Evolutionary conservation across 2,888 invertebrate genomes (phyloP).

Genomic region (Conus canariensis): DNA sequence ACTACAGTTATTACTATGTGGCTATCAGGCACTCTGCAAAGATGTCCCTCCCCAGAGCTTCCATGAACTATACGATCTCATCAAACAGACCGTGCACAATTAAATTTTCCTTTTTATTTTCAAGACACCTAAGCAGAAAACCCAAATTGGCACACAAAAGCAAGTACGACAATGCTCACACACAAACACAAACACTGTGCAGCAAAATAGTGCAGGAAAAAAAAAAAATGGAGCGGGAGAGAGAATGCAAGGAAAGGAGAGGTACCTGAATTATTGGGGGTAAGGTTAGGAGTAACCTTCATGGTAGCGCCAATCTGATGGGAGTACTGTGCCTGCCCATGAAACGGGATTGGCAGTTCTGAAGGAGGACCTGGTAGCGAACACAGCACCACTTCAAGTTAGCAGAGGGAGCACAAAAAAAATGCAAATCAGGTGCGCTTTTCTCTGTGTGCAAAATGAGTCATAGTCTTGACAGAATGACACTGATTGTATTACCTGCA

Average conservation of each 20-base stretch:
- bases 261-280: conserved; percentile 74
- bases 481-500: no score
- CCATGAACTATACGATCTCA: no score
- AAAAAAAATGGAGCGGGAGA: not conserved
- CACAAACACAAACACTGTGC: not conserved
- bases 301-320: conserved; percentile 70
- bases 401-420: not conserved
- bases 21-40: no score
- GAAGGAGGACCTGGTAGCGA: conserved; percentile 59
- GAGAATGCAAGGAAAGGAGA: conserved; percentile 7
- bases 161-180: no score
- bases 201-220: not conserved
- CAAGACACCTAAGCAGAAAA: no score
- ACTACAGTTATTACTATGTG: no score
- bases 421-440: not conserved
- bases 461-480: no score
- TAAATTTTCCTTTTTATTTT: no score
- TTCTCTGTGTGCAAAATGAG: no score
- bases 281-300: conserved; percentile 68
- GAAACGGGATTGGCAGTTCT: conserved; percentile 75
- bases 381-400: conserved; percentile 14
- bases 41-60: no score
- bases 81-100: no score
- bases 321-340: conserved; percentile 76
- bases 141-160: no score